Base-by-base conservation (phyloP, 2,888 invertebrate species). In the Epicampocera succincta region DNA sequence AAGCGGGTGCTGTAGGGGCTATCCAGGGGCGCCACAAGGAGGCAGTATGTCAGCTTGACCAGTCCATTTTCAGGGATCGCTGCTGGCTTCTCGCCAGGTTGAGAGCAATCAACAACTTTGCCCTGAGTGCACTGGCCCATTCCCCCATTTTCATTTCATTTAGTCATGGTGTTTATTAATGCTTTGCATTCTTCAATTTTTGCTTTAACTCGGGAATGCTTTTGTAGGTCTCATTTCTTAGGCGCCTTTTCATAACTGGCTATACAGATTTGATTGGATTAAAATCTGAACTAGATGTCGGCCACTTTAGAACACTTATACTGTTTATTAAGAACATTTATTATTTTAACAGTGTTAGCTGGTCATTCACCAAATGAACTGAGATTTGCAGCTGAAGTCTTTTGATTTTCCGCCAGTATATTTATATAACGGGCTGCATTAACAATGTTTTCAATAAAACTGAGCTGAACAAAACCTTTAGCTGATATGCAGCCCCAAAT, bases 361-460 rank as follows among this genome's bases (percentile, higher is more conserved):
- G 65, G 40, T 9, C 3, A 65, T 50, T 65, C 50, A 19, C n/a
- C 50, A 19, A 50, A 65, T 38, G 38, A n/a, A 5, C 19, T n/a
- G 13, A 29, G 2, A 3, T 8, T 54, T 40, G 52, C 19, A n/a
- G 40, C 50, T 42, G 42, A 42, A 54, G 40, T 0, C 13, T 29
- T 11, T 1, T 52, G 13, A n/a, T 44, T 15, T 29, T 68, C 33
- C 17, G 42, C 33, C 17, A 54, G 9, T n/a, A 68, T 68, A 17
- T 25, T 54, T 42, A 54, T 68, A 19, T 17, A 44, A 3, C 68
- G 29, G 9, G 11, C 1, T 9, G 54, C 54, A 13, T 68, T 54
- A 15, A 68, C 54, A 0, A 9, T 68, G 0, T 12, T n/a, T 68
- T 68, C 54, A 17, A 68, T 54, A 68, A 68, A 68, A 56, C 33